Evolutionary conservation across 2,888 invertebrate species (phyloP).

Genomic region (Phytoseiulus persimilis): DNA sequence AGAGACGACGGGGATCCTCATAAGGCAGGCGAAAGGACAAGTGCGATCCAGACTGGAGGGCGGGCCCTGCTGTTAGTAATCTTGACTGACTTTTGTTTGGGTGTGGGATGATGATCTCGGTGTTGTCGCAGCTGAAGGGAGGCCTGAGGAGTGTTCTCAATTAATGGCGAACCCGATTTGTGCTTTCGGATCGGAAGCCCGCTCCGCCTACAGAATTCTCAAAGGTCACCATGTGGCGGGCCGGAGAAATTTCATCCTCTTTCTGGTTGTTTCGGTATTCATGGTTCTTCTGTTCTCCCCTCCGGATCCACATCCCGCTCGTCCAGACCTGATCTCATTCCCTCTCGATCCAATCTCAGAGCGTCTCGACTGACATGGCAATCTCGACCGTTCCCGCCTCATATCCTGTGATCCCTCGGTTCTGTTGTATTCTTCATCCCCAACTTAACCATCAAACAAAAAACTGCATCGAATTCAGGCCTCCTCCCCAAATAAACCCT

Average conservation of each 20-base stretch:
- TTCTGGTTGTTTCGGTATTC: no score
- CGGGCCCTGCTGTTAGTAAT: not conserved
- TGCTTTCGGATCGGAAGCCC: not conserved
- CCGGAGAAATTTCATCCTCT: not conserved
- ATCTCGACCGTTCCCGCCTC: no score
- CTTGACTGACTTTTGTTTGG: not conserved
- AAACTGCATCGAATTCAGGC: not conserved
- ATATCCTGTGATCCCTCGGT: not conserved
- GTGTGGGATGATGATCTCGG: not conserved
- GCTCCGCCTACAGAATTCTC: not conserved
- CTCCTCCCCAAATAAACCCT: not conserved
- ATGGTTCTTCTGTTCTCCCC: no score
- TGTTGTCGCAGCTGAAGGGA: not conserved
- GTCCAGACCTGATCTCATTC: no score
- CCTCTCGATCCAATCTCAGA: no score
- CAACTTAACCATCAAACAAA: not conserved
- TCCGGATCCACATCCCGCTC: no score
- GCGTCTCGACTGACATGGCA: no score
- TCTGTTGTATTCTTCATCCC: not conserved
- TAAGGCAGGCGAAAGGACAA: not conserved
- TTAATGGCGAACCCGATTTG: not conserved
- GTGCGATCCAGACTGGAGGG: not conserved
- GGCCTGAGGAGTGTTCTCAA: not conserved
- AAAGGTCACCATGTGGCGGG: not conserved
- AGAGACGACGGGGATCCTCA: not conserved